Percentiles rank a stretch among this genome's conserved stretches.
These are phyloP conservation scores for Melopsittacus undulatus DNA, from an alignment of 2,797 vertebrate genomes.

Conservation along the genomic window DNA sequence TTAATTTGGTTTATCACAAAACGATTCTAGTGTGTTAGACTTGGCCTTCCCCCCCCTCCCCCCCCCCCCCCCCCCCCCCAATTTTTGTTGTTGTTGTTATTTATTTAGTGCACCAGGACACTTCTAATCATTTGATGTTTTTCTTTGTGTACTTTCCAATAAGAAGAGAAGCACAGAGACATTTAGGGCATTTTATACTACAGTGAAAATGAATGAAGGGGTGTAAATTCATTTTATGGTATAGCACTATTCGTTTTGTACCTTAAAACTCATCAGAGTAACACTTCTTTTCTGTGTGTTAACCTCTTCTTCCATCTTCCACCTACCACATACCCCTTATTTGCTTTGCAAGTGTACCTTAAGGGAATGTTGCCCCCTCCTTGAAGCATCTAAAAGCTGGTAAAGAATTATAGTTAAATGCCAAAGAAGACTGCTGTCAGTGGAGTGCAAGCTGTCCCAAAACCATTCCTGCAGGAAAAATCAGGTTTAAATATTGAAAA, in stretches of 20 bases:
- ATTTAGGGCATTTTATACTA: not conserved
- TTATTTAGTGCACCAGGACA: not conserved
- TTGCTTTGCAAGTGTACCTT: not conserved
- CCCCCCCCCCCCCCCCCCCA: not conserved
- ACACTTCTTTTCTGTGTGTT: not conserved
- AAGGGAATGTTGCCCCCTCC: not conserved
- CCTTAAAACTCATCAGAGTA: not conserved
- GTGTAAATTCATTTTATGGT: not conserved
- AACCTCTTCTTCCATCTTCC: not conserved
- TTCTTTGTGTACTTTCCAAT: not conserved
- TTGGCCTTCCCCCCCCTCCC: not conserved
- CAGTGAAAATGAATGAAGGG: not conserved
- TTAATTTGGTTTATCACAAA: not conserved
- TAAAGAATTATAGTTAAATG: not conserved
- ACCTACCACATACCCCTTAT: not conserved
- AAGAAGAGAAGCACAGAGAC: not conserved
- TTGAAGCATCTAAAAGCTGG: not conserved
- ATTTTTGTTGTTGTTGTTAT: not conserved
- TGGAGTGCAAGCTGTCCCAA: not conserved
- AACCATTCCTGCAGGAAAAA: not conserved
- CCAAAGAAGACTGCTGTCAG: not conserved
- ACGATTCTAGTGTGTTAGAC: not conserved
- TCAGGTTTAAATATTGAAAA: not conserved
- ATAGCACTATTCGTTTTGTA: not conserved
- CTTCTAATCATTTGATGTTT: not conserved